Evolutionary conservation across 2,888 invertebrate species (phyloP), one percentile per base, ranked within the genome.

Genomic region (Brenthis daphne): DNA sequence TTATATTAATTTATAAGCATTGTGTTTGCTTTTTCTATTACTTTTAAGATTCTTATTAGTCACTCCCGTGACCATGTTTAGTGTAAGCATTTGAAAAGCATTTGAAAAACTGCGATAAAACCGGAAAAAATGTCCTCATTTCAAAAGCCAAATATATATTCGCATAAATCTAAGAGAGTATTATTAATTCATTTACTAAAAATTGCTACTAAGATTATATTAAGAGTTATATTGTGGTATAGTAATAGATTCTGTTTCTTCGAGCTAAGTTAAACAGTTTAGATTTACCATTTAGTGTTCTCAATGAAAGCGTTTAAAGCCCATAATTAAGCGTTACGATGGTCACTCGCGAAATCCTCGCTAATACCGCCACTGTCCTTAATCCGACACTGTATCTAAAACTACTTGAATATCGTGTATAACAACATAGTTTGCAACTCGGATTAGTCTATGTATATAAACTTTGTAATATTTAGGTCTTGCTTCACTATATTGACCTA

Each of bases 231-330:
- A 43, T 11, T 2, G 11, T 43, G 11, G 8, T 43, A 43, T 43
- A 8, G 37, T 2, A 37, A 37, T 37, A 43, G 8, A 43, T 11
- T 37, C 14, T 29, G 8, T 24, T 29, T 20, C 6, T 43, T 57
- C 24, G 24, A 57, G 8, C 37, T 11, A 58, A 53, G 37, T 33
- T 24, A 14, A 24, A 14, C 4, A 55, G 33, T 58, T 53, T 58
- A 58, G 16, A 68, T 68, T 54, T 48, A 57, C 57, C 58, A 68
- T 68, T 64, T 16, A 64, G n/a, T 53, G 58, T 47, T 54, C 48
- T 60, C 73, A 75, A 77, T 78, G 76, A 79, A 79, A 80, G 78
- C 80, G 77, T 77, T 76, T 73, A 79, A 77, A 81, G 78, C 80
- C 76, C 76, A 76, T 78, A 80, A 82, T 81, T 80, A 81, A 74